These are phyloP conservation scores for Synergus itoensis DNA, from an alignment of 2,888 invertebrate species.

Conservation along the genomic window DNA sequence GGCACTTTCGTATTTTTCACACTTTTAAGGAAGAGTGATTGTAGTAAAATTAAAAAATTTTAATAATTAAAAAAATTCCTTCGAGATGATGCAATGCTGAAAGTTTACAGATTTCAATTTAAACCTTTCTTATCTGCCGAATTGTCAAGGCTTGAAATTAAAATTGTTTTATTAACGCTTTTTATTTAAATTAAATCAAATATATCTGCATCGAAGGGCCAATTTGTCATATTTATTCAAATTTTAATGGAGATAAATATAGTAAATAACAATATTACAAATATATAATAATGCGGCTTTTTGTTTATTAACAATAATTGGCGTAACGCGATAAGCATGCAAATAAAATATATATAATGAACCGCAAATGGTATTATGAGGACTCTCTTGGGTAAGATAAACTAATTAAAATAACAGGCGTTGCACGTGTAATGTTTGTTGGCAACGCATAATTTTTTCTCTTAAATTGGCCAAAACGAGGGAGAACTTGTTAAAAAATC, in stretches of 20 bases:
- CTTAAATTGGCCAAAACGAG: too few relatives aligned
- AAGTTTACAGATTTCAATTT: too few relatives aligned
- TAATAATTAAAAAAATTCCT: too few relatives aligned
- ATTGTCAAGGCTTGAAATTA: too few relatives aligned
- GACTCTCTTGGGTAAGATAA: background rate
- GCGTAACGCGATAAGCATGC: background rate
- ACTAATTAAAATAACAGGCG: background rate
- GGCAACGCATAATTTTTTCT: conserved; percentile 23
- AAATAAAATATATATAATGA: background rate
- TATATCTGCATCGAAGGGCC: too few relatives aligned
- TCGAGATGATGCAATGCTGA: too few relatives aligned
- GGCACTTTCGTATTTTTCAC: background rate
- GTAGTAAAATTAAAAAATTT: background rate
- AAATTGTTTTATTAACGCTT: too few relatives aligned
- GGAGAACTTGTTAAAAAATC: conserved; percentile 45
- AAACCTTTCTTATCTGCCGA: too few relatives aligned
- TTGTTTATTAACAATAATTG: background rate
- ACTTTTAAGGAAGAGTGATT: background rate
- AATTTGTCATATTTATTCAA: too few relatives aligned
- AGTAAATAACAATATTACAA: too few relatives aligned
- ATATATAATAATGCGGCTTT: background rate
- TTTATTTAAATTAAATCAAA: too few relatives aligned
- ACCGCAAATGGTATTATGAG: background rate
- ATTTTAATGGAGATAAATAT: too few relatives aligned
- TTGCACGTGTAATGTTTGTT: background rate